Evolutionary conservation across 2,113 vertebrate species (phyloP).

Genomic region (Heteronetta atricapilla): DNA sequence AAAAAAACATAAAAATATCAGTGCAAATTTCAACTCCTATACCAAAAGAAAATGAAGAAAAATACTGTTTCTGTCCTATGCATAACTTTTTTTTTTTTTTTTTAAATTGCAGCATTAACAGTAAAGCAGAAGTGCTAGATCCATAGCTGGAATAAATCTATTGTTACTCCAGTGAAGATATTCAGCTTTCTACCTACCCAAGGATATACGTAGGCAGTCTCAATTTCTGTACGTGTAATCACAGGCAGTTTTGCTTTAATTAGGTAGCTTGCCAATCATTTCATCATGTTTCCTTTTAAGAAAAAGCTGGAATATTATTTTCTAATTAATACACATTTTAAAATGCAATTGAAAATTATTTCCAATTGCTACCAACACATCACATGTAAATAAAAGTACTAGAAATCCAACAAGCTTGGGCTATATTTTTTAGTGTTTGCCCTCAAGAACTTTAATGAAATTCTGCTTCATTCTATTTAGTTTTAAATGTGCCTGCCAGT

Average conservation of each 20-base stretch:
- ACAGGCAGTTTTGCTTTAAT: conserved; percentile 43
- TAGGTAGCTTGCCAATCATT: conserved; percentile 37
- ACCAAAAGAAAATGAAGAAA: conserved; percentile 19
- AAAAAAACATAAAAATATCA: background rate
- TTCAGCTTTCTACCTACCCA: background rate
- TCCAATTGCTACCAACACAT: background rate
- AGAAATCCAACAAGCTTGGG: background rate
- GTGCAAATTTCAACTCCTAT: background rate
- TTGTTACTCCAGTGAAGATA: background rate
- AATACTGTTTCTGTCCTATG: conserved; percentile 35
- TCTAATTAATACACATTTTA: conserved; percentile 51
- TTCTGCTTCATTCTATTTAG: conserved; percentile 17
- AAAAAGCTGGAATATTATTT: background rate
- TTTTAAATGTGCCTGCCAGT: conserved; percentile 6
- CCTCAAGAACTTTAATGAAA: conserved; percentile 26
- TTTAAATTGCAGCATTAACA: background rate
- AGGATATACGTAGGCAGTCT: conserved; percentile 14
- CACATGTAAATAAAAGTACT: conserved; percentile 21
- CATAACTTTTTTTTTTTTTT: background rate
- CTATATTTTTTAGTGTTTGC: background rate
- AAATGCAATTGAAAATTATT: conserved; percentile 57
- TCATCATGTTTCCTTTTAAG: conserved; percentile 42
- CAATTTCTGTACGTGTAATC: conserved; percentile 38
- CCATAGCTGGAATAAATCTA: background rate
- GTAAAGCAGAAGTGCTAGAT: background rate